Evolutionary conservation across 2,888 invertebrate genomes (phyloP), one percentile per base, ranked within the genome.

Genomic region (Dynastes maya): DNA sequence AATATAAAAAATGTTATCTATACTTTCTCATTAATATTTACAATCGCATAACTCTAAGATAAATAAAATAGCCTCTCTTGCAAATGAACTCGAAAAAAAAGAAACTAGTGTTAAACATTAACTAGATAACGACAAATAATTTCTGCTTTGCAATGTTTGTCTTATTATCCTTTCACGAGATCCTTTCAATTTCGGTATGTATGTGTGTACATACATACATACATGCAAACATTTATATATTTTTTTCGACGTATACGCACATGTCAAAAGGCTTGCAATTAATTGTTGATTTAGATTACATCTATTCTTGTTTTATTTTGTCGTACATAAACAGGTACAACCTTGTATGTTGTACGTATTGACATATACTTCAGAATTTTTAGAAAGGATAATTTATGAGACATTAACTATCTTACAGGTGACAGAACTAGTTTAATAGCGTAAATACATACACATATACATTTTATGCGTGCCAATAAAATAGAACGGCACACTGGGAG

Each of bases 351-450:
- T 11, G 49, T 61, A 45, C 27, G 61, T 27, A 74, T 45, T 61
- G 40, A 74, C 45, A 45, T 72, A 40, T 72, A 40, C 72, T 61
- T 61, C 61, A 74, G 61, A 74, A 61, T 74, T 74, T 74, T 74
- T 74, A 74, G 72, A 74, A 74, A 74, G 72, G 72, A 74, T 74
- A 61, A 74, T 74, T 74, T 74, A 74, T 27, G 61, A 74, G 37
- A 61, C 37, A 40, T 58, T 16, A 45, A 45, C 16, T 71, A 74
- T 61, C 61, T 74, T 61, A 74, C 72, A 61, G 45, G 63, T 45
- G 72, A 74, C 72, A 74, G 40, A 74, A 61, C 49, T 37, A 74
- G 45, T 74, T 58, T 61, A 72, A 72, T 74, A 22, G 16, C 29
- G 49, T 63, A 58, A 45, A 9, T 45, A 61, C 9, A 68, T 49